Evolutionary conservation across 2,797 vertebrate species (phyloP).

Genomic region (Thunnus albacares): DNA sequence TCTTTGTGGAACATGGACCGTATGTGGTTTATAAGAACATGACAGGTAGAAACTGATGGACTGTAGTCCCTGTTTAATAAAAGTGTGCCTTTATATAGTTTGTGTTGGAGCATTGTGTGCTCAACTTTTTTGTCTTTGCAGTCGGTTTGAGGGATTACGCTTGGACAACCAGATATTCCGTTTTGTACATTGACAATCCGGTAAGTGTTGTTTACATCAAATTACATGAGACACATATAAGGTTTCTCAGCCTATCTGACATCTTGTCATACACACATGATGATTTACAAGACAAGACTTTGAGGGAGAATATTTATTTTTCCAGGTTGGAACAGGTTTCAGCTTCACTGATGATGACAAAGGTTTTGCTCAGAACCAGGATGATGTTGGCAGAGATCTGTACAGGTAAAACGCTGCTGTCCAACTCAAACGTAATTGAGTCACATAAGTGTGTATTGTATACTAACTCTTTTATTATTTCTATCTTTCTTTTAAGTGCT

Average conservation of each 20-base stretch:
- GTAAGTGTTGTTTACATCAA: conserved; percentile 69
- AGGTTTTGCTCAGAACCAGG: conserved; percentile 86
- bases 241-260: neutral
- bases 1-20: conserved; percentile 94
- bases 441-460: neutral
- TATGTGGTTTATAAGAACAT: conserved; percentile 89
- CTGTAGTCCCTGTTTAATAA: neutral
- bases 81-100: neutral
- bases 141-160: conserved; percentile 84
- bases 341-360: conserved; percentile 84
- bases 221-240: neutral
- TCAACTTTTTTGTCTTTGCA: conserved; percentile 65
- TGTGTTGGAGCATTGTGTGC: neutral
- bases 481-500: conserved; percentile 74
- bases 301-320: neutral
- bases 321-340: conserved; percentile 90
- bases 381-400: conserved; percentile 87
- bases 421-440: neutral
- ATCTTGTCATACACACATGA: neutral
- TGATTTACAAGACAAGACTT: neutral
- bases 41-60: conserved; percentile 81
- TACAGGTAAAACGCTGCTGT: conserved; percentile 78
- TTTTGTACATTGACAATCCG: conserved; percentile 90
- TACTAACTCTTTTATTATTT: neutral
- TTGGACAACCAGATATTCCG: conserved; percentile 87